Conservation (phyloP, 2,888 invertebrate genomes). For the Flabesymbios commensalis region DNA sequence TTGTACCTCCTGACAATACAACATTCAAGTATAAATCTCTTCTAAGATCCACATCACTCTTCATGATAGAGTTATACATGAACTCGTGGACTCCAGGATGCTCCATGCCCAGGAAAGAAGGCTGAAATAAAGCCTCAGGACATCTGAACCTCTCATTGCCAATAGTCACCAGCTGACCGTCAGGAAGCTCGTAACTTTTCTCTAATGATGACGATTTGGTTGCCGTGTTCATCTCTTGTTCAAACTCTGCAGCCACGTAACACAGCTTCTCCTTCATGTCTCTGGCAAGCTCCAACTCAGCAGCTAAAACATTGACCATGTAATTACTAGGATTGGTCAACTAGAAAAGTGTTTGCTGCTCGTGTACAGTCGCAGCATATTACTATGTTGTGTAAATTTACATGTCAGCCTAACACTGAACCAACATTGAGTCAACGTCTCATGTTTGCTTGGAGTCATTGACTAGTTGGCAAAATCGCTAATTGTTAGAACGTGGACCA, state of each 20-base stretch:
- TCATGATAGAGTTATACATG: constrained; percentile 51
- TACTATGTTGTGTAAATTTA: too few species aligned
- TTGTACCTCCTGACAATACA: constrained; percentile 75
- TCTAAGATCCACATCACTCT: constrained; percentile 49
- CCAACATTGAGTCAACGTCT: too few species aligned
- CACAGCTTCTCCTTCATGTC: constrained; percentile 93
- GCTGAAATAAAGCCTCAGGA: constrained; percentile 38
- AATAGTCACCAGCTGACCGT: constrained; percentile 47
- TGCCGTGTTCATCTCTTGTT: constrained; percentile 81
- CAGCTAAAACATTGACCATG: too few species aligned
- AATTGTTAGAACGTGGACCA: too few species aligned
- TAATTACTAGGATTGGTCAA: too few species aligned
- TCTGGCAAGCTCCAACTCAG: constrained; percentile 83
- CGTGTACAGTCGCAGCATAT: too few species aligned
- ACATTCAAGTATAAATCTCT: constrained; percentile 52
- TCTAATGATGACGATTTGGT: constrained; percentile 37
- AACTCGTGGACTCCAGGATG: constrained; percentile 42
- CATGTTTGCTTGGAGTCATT: too few species aligned
- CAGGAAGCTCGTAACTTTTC: constrained; percentile 42
- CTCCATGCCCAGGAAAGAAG: constrained; percentile 40
- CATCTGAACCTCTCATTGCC: constrained; percentile 45
- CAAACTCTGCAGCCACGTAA: constrained; percentile 89
- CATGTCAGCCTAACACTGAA: too few species aligned
- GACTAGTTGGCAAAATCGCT: too few species aligned
- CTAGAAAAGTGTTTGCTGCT: too few species aligned